Evolutionary conservation across 1,140 invertebrate genomes (phyloP), one percentile per base, ranked within the genome.

Genomic region (Cotesia vestalis): DNA sequence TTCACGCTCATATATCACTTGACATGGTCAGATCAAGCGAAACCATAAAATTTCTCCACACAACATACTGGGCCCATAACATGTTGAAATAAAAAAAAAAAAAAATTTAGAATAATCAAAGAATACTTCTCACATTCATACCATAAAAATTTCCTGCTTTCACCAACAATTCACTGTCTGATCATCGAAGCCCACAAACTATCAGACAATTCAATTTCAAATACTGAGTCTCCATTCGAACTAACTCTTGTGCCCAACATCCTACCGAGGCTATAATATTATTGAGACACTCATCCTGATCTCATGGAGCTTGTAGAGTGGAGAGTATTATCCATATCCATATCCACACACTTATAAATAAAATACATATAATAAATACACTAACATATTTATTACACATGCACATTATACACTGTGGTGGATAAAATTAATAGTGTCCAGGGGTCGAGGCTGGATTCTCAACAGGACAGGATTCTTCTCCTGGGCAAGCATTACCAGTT

Each of bases 361-460:
- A 27, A 27, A 73, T 70, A 17, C 17, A 17, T 17, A 73, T 68
- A 68, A 73, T 73, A 73, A 73, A 68, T 73, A 68, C 63, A 66
- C 9, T 55, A 66, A 62, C 63, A 69, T 73, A 52, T 52, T 11
- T 20, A 55, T 55, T 46, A 46, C 11, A 46, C 11, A 46, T 46
- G 40, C 11, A 46, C 11, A 46, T 6, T 46, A 55, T 20, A 55
- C 17, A 59, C 27, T 11, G 70, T 74, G 81, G 70, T 74, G 81
- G 80, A 78, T 66, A 75, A 80, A 85, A 86, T 85, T 85, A 85
- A 84, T 85, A 85, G 83, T 85, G 84, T 83, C 84, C 80, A 82
- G 84, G 79, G 82, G 76, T 17, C 55, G 57, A 73, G 74, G 75
- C 77, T 27, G 27, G 27, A 27, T 27, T 27, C 27, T 27, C 27